These are phyloP conservation scores for Pogoniulus pusillus DNA, from an alignment of 2,797 vertebrate genomes.

Conservation along the genomic window DNA sequence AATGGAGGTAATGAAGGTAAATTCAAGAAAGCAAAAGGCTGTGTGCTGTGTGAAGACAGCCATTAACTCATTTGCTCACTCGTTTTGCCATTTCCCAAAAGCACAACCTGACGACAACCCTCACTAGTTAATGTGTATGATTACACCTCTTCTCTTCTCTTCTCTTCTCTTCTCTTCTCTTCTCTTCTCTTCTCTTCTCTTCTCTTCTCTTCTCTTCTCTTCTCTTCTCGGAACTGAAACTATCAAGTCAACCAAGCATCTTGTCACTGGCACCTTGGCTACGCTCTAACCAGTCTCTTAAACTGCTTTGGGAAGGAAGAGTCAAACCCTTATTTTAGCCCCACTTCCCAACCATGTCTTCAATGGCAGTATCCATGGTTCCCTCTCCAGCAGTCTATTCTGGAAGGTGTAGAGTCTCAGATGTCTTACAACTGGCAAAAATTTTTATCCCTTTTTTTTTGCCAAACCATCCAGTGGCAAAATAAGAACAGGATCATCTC, in stretches of 20 bases:
- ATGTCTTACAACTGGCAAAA: rapidly evolving
- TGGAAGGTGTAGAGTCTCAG: background rate
- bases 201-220: too few relatives aligned
- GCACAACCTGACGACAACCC: background rate
- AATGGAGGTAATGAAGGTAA: constrained; percentile 21
- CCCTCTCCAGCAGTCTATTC: background rate
- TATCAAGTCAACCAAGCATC: rapidly evolving
- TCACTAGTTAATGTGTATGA: background rate
- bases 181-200: too few relatives aligned
- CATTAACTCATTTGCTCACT: constrained; percentile 1
- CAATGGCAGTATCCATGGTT: background rate
- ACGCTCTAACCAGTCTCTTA: background rate
- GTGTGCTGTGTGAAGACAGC: background rate
- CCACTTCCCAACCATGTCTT: background rate
- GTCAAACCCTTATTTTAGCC: rapidly evolving
- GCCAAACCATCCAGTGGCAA: background rate
- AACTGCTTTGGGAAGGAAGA: background rate
- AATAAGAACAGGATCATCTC: rapidly evolving
- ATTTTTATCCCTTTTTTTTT: background rate
- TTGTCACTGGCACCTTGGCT: background rate
- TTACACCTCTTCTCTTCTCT: background rate
- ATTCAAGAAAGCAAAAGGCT: background rate
- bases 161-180: too few relatives aligned
- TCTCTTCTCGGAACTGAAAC: background rate
- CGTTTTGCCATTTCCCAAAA: background rate